Evolutionary conservation across 2,113 vertebrate genomes (phyloP).

Genomic region (Scophthalmus maximus): DNA sequence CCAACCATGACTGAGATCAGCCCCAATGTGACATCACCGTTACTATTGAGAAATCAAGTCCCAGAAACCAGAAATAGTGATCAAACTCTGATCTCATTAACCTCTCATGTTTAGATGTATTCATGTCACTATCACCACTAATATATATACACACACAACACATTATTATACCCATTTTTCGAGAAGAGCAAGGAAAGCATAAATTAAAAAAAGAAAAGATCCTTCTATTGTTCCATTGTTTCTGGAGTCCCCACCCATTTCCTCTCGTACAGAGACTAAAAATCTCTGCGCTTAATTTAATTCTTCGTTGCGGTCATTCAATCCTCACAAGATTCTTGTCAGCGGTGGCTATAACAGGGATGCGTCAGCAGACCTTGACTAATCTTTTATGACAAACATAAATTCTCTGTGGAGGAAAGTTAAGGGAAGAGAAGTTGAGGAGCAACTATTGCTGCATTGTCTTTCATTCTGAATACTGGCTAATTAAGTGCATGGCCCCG

Average conservation of each 20-base stretch:
- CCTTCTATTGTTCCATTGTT: slow-evolving; percentile 55
- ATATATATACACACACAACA: neutral
- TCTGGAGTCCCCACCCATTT: slow-evolving; percentile 48
- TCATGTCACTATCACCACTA: neutral
- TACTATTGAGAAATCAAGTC: neutral
- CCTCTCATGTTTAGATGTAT: neutral
- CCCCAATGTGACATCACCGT: neutral
- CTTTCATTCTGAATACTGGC: neutral
- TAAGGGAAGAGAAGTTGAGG: neutral
- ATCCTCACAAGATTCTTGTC: slow-evolving; percentile 42
- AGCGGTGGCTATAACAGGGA: slow-evolving; percentile 26
- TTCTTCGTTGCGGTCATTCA: slow-evolving; percentile 31
- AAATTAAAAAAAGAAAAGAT: neutral
- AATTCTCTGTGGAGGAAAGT: neutral
- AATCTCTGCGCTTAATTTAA: slow-evolving; percentile 21
- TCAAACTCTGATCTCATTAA: neutral
- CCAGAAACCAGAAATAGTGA: neutral
- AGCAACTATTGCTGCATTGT: slow-evolving; percentile 4
- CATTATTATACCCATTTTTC: slow-evolving; percentile 18
- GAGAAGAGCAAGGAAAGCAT: slow-evolving; percentile 24
- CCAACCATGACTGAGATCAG: slow-evolving; percentile 10
- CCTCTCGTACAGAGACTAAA: slow-evolving; percentile 30
- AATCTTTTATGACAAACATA: slow-evolving; percentile 36
- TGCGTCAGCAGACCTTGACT: slow-evolving; percentile 45
- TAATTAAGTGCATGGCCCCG: too few species aligned